Evolutionary conservation across 2,797 vertebrate genomes (phyloP), one percentile per base, ranked within the genome.

Genomic region (Dallia pectoralis): DNA sequence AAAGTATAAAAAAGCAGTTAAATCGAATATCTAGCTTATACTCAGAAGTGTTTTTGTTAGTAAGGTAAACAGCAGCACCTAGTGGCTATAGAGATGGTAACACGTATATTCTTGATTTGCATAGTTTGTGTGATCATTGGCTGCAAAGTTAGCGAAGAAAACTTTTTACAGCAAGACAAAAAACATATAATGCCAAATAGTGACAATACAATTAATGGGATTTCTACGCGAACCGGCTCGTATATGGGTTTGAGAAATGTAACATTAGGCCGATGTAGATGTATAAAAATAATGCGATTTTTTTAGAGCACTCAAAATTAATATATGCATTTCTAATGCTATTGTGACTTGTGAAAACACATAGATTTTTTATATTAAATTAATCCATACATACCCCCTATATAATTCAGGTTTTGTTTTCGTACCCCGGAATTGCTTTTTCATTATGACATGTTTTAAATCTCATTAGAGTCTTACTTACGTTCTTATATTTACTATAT

Each of bases 41-140:
- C 59, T 68, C 25, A 30, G 44, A 19, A 4, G 7, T 14, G 25
- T 29, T 49, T 67, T 0, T 47, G 27, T 49, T 51, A 30, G 44
- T 29, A 70, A 72, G 69, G 56, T 9, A 56, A 84, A 87, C 15
- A 82, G 83, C 85, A 22, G 15, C 87, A 86, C 33, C 88, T 73
- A 30, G 82, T 84, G 87, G 79, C 72, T 49, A 63, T 15, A 0
- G 61, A 67, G 73, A 71, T 49, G 67, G 61, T 65, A 72, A 59
- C 53, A 59, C 53, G 25, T 11, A 59, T 0, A 25, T 1, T 12
- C 3, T 56, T 56, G 7, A 27, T 59, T 59, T 1, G 22, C 53
- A 25, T 59, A 59, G 22, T 27, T 59, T 11, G 22, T 27, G 53
- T 25, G 4, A 59, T 22, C 53, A 59, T 27, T 59, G 53, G 53